Base-by-base conservation (phyloP, 2,797 vertebrate species). In the Myripristis murdjan region DNA sequence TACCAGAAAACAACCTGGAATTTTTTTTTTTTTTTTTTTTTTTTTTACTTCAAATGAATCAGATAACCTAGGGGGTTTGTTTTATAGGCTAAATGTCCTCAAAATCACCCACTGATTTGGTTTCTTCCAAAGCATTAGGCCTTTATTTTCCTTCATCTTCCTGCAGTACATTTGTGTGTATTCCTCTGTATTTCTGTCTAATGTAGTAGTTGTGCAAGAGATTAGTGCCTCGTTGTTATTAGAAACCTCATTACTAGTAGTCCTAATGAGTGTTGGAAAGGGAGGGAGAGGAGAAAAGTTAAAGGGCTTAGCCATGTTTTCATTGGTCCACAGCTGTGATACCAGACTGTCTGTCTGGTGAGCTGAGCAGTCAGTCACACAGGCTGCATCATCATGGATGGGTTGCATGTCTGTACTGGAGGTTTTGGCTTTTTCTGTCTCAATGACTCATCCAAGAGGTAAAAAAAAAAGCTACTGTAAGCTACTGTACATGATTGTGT, bases 171-270 rank as follows among this genome's bases (percentile, higher is more conserved):
- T 28, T 12, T 52, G 10, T 1, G 33, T 9, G 1, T 26, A n/a
- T 65, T 61, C 31, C 58, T 69, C 51, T 61, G 24, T 64, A 12
- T 65, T 75, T 55, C 44, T 56, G 28, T 56, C 26, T 56, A 5
- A 33, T 57, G 12, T 35, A 55, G 20, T 15, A 8, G 10, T 22
- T 16, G 64, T 28, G 62, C 44, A 65, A 10, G 55, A 70, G 59
- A 77, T 75, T 67, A 61, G 72, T 73, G 53, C 81, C 31, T 58
- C 26, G 15, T 71, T 78, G 72, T 82, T 83, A 75, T 47, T 61
- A 70, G 58, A 74, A 82, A 70, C 51, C 58, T 51, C 35, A n/a
- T 58, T 15, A 49, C 60, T 58, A n/a, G 33, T 33, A 31, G 53
- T 61, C 68, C 28, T 31, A 5, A 58, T 56, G 60, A 58, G 41